These are phyloP conservation scores for Delphinus delphis DNA, from an alignment of 2,113 vertebrate genomes.

Conservation along the genomic window DNA sequence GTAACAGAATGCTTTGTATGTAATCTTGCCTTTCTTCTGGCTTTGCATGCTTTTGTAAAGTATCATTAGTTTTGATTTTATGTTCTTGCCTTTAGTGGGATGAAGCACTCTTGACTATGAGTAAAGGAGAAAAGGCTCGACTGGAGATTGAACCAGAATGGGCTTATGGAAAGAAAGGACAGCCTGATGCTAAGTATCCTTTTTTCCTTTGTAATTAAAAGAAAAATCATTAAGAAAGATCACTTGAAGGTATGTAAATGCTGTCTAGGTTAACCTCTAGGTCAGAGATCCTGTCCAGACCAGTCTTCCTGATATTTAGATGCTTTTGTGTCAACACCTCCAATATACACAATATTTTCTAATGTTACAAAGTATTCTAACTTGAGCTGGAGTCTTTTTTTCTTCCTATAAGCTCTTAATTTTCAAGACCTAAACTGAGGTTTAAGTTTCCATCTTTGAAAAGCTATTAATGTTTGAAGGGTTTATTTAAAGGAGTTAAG, in stretches of 20 bases:
- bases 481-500: neutral
- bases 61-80: neutral
- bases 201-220: conserved; percentile 63
- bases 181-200: conserved; percentile 99
- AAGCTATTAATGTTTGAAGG: neutral
- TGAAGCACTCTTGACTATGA: conserved; percentile 95
- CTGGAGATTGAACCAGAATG: conserved; percentile 97
- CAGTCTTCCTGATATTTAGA: neutral
- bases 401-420: neutral
- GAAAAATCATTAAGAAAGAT: neutral
- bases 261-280: neutral
- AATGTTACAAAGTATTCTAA: neutral
- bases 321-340: neutral
- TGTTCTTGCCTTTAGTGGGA: conserved; percentile 89
- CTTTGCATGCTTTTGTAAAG: neutral
- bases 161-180: conserved; percentile 96
- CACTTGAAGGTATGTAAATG: neutral
- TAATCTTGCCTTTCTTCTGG: neutral
- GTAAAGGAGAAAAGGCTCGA: conserved; percentile 96
- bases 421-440: conserved; percentile 5
- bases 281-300: neutral
- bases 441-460: conserved; percentile 32
- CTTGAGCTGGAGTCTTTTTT: neutral
- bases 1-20: neutral
- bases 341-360: neutral